These are phyloP conservation scores for Leucophenga varia DNA, from an alignment of 1,140 invertebrate genomes.

Conservation along the genomic window DNA sequence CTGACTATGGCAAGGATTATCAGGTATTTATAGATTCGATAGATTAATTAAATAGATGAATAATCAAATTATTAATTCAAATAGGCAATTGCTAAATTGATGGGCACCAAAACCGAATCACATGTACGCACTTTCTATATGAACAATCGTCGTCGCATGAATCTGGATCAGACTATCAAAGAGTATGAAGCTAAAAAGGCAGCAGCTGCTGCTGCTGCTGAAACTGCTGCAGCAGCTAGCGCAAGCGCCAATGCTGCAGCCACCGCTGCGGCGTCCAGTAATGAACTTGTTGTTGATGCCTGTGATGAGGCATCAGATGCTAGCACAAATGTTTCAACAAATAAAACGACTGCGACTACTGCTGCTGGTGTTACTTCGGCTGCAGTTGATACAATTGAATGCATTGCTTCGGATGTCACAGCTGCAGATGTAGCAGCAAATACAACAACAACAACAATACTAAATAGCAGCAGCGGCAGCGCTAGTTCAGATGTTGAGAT, in stretches of 20 bases:
- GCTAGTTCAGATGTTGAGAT: no score
- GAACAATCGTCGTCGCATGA: constrained; percentile 86
- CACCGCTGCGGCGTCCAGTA: no score
- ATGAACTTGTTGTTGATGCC: no score
- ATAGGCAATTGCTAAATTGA: constrained; percentile 85
- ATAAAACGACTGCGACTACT: constrained; percentile 21
- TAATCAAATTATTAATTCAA: background rate
- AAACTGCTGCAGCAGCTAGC: background rate
- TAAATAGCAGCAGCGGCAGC: no score
- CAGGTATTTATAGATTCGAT: constrained; percentile 56
- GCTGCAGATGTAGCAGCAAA: no score
- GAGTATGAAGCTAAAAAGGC: constrained; percentile 73
- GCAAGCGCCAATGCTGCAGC: background rate
- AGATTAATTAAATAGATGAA: background rate
- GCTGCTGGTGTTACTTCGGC: constrained; percentile 6
- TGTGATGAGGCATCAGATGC: no score
- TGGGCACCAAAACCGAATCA: constrained; percentile 92
- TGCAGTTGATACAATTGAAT: no score
- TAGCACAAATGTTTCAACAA: no score
- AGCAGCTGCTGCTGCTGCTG: constrained; percentile 8
- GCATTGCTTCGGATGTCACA: no score
- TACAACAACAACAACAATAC: no score
- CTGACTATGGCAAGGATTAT: constrained; percentile 95
- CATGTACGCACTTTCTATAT: constrained; percentile 89
- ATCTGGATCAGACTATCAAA: constrained; percentile 84